Evolutionary conservation across 2,113 vertebrate genomes (phyloP).

Genomic region (Equus przewalskii): DNA sequence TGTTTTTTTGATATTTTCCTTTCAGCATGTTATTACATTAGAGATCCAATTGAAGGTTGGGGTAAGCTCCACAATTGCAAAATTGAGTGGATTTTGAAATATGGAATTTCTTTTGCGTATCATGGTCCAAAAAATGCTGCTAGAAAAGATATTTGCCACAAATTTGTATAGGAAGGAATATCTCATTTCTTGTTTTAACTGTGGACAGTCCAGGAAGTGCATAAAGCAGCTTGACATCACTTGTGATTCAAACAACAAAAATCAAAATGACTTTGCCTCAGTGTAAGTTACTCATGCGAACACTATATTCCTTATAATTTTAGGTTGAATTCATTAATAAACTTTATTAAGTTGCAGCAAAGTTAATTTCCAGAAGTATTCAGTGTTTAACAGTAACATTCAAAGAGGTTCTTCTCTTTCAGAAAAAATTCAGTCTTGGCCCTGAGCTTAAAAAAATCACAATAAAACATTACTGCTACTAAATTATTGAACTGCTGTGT

Average conservation of each 20-base stretch:
- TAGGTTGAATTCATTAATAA: background rate
- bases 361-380: background rate
- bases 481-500: background rate
- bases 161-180: background rate
- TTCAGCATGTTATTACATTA: background rate
- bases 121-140: background rate
- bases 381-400: background rate
- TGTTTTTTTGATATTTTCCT: background rate
- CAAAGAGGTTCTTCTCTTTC: background rate
- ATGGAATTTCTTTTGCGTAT: conserved; percentile 6
- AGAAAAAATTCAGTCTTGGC: background rate
- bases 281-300: background rate
- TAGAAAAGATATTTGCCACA: background rate
- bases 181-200: background rate
- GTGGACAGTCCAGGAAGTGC: background rate
- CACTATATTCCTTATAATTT: background rate
- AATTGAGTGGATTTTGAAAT: background rate
- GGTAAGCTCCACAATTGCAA: background rate
- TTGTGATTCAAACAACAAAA: background rate
- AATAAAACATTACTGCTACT: background rate
- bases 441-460: background rate
- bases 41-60: background rate
- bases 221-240: background rate
- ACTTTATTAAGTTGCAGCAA: background rate
- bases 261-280: background rate